Conservation (phyloP, 2,113 vertebrate species). For the Tachysurus vachellii region DNA sequence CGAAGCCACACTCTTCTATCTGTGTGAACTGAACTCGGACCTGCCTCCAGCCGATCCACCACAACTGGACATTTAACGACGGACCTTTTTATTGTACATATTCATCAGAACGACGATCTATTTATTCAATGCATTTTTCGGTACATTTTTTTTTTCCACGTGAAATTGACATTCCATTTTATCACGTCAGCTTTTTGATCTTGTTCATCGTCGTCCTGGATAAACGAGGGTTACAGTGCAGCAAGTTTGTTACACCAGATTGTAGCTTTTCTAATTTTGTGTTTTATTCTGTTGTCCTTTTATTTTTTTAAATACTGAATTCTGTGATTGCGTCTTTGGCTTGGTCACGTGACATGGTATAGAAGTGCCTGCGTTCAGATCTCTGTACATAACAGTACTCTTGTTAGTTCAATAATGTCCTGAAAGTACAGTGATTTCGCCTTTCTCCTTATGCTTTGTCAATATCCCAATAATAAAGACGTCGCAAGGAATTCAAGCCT, state of each 20-base stretch:
- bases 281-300: background rate
- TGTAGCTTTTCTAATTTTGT: background rate
- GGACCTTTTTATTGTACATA: slow-evolving; percentile 69
- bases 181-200: slow-evolving; percentile 10
- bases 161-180: slow-evolving; percentile 33
- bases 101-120: slow-evolving; percentile 81
- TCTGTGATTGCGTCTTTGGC: background rate
- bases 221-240: background rate
- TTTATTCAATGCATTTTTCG: slow-evolving; percentile 70
- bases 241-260: background rate
- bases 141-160: slow-evolving; percentile 36
- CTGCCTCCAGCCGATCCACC: slow-evolving; percentile 74
- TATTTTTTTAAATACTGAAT: slow-evolving; percentile 19
- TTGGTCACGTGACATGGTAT: slow-evolving; percentile 21
- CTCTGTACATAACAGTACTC: slow-evolving; percentile 19
- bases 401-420: slow-evolving; percentile 42
- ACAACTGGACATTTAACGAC: slow-evolving; percentile 74
- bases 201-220: slow-evolving; percentile 19
- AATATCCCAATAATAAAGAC: slow-evolving; percentile 54
- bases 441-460: slow-evolving; percentile 48
- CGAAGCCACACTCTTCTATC: slow-evolving; percentile 88
- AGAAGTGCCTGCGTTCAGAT: slow-evolving; percentile 55
- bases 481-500: background rate
- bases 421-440: slow-evolving; percentile 47
- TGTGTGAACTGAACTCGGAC: slow-evolving; percentile 84